A percentile compares a stretch with the other conserved stretches of the same genome.
Evolutionary conservation across 2,113 vertebrate species (phyloP).

Genomic region (Pygoscelis adeliae): DNA sequence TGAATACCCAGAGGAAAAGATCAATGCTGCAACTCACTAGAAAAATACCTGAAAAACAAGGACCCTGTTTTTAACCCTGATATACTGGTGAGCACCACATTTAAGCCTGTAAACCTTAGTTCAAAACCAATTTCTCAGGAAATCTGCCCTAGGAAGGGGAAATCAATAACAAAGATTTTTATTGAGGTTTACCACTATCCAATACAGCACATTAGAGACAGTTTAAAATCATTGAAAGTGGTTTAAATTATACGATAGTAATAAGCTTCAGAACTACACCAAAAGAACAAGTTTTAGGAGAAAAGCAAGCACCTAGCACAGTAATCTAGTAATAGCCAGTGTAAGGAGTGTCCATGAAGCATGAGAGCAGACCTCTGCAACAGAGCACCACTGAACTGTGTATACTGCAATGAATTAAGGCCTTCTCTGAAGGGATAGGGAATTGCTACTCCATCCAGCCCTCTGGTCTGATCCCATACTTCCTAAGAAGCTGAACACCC

Average conservation of each 20-base stretch:
- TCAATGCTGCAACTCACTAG: neutral
- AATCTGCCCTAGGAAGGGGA: neutral
- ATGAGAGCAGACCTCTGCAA: neutral
- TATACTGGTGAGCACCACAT: too few species aligned
- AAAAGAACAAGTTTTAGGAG: neutral
- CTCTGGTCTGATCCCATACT: neutral
- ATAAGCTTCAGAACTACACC: neutral
- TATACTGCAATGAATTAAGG: fast-evolving
- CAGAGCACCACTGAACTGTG: fast-evolving
- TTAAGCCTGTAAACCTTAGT: neutral
- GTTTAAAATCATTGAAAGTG: neutral
- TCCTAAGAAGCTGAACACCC: neutral
- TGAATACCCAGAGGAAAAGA: neutral
- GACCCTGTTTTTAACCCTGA: neutral
- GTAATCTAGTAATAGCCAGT: neutral
- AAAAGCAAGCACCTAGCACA: neutral
- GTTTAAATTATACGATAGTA: neutral
- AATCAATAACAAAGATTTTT: neutral
- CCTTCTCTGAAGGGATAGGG: neutral
- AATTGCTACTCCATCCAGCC: neutral
- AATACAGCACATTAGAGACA: neutral
- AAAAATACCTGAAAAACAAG: neutral
- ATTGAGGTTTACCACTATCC: neutral
- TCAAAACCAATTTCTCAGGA: neutral
- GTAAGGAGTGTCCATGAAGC: neutral